phyloP scores from a whole-genome alignment of 2,797 vertebrate genomes.

The Pitangus sulphuratus region DNA sequence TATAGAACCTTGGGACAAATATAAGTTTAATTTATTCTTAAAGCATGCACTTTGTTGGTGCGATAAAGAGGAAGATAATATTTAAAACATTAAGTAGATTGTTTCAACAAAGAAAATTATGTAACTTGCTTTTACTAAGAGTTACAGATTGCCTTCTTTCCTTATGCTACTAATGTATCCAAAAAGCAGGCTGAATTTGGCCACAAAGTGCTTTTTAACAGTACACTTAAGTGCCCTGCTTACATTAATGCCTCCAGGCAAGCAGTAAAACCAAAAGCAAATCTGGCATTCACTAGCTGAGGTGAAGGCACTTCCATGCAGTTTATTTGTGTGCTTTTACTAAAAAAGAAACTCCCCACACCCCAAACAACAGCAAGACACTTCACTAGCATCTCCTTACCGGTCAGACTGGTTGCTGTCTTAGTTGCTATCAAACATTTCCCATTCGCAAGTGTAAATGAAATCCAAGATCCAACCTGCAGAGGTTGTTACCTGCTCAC shows the following conservation, averaged over 20 bases:
- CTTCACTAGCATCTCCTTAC: background rate
- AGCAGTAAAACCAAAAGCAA: background rate
- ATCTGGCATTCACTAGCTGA: background rate
- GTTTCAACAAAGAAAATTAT: background rate
- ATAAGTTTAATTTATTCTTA: background rate
- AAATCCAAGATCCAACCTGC: background rate
- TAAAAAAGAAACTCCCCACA: background rate
- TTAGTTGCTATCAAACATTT: background rate
- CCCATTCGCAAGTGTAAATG: background rate
- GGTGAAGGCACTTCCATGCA: background rate
- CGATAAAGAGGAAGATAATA: background rate
- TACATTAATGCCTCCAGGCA: background rate
- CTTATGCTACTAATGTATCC: background rate
- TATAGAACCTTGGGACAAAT: background rate
- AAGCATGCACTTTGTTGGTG: background rate
- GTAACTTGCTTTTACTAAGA: background rate
- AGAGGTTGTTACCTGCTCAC: background rate
- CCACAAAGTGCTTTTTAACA: background rate
- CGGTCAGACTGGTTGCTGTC: background rate
- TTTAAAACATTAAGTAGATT: background rate
- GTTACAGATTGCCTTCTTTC: background rate
- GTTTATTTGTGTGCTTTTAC: background rate
- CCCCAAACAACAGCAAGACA: background rate
- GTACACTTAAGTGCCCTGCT: background rate
- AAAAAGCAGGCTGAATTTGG: background rate